A percentile compares a stretch with the other conserved stretches of the same genome.
Evolutionary conservation across 2,797 vertebrate species (phyloP).

Genomic region (Eulemur albifrons): DNA sequence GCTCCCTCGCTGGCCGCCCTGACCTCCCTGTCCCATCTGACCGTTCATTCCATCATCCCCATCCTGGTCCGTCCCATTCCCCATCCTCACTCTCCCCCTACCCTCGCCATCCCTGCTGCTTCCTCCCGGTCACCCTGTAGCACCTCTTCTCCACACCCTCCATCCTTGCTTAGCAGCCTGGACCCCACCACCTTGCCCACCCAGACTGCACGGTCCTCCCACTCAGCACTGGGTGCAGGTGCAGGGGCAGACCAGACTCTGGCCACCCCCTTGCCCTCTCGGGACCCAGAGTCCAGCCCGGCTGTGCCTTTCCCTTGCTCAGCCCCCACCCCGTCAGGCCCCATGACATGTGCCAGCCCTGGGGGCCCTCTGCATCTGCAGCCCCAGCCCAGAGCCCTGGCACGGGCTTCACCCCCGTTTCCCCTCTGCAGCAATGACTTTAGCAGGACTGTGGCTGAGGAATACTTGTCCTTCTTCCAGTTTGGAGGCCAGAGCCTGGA

Average conservation of each 20-base stretch:
- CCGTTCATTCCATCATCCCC: background rate
- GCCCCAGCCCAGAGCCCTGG: background rate
- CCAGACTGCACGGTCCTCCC: background rate
- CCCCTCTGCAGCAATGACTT: constrained; percentile 80
- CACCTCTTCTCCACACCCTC: background rate
- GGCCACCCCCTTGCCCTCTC: background rate
- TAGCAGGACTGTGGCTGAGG: constrained; percentile 88
- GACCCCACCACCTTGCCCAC: background rate
- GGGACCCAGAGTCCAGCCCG: background rate
- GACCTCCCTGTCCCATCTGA: background rate
- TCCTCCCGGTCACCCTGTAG: background rate
- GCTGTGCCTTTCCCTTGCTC: background rate
- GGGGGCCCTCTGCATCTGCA: background rate
- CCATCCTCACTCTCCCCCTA: too few species aligned
- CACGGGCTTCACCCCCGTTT: accelerated
- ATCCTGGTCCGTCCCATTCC: background rate
- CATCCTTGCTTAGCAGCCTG: background rate
- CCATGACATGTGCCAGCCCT: too few species aligned
- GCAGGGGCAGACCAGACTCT: background rate
- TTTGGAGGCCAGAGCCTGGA: constrained; percentile 90
- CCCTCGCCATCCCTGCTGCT: background rate
- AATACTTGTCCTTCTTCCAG: constrained; percentile 92
- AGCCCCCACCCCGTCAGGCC: background rate
- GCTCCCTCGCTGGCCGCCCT: accelerated
- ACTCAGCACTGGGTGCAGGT: background rate